A percentile compares a stretch with the other conserved stretches of the same genome.
phyloP scores from a whole-genome alignment of 2,797 vertebrate genomes.

The Sandelia bainsii region DNA sequence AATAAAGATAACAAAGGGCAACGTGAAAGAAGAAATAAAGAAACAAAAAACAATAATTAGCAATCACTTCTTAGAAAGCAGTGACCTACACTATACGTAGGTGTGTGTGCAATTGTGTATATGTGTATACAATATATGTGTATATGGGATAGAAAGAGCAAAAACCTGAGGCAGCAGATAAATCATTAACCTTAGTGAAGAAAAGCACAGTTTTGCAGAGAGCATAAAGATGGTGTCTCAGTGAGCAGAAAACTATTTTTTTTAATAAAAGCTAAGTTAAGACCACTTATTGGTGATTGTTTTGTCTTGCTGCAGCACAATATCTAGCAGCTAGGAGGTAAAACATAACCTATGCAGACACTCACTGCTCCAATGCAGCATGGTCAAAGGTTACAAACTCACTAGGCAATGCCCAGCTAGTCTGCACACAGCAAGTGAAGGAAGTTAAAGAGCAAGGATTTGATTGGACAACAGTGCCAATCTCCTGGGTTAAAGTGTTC shows the following conservation, averaged over 20 bases:
- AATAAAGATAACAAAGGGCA: neutral
- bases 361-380: conserved; percentile 29
- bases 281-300: neutral
- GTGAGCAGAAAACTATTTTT: neutral
- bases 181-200: conserved; percentile 73
- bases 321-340: conserved; percentile 69
- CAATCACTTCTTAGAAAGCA: neutral
- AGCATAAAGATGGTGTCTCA: conserved; percentile 47
- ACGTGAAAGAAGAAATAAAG: neutral
- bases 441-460: conserved; percentile 46
- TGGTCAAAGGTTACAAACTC: conserved; percentile 68
- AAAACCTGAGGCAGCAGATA: conserved; percentile 59
- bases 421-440: conserved; percentile 18
- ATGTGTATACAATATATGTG: conserved; percentile 7
- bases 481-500: conserved; percentile 48
- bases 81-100: neutral
- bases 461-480: conserved; percentile 39
- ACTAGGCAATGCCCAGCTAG: conserved; percentile 3
- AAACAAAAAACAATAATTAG: neutral
- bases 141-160: conserved; percentile 15
- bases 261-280: conserved; percentile 15
- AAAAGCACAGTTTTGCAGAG: conserved; percentile 61
- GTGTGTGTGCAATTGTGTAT: neutral
- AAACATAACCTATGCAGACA: conserved; percentile 22
- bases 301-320: conserved; percentile 5